Evolutionary conservation across 2,888 invertebrate species (phyloP), one percentile per base, ranked within the genome.

Genomic region (Cenopis cana): DNA sequence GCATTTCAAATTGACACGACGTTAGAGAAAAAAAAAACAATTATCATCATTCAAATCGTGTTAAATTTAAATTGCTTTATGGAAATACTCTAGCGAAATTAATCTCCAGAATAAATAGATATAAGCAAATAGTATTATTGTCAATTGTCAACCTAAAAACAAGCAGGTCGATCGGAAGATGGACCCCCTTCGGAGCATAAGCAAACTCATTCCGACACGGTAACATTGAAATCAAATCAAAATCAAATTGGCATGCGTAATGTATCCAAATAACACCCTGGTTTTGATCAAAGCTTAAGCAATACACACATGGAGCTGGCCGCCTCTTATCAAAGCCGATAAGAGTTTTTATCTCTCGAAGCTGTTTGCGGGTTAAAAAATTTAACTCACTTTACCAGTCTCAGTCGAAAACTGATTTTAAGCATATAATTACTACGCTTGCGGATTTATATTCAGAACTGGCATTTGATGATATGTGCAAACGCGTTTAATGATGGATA

Each of bases 321-420:
- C 56, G 18, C 9, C 29, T 9, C 41, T 57, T 69, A 69, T 69
- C 65, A 33, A n/a, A 62, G n/a, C 11, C n/a, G 69, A 69, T 69
- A 69, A 69, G 65, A 18, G 24, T 11, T 65, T 61, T 62, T 64
- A 69, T 65, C 69, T 14, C 10, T 50, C 65, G 1, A 65, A 69
- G 18, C 33, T 64, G 64, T 69, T 69, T 64, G 50, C 59, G 64
- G 52, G 29, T 59, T 38, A n/a, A 14, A 14, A 59, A 50, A 52
- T 18, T 29, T 50, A 62, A 57, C 62, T 49, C 56, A 12, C 56
- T 55, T 38, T 57, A 50, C 52, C 59, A 50, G 67, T 59, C 49
- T 38, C 20, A 20, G 20, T 56, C 57, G 36, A 57, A 52, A 50
- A 18, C 33, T 33, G 17, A 49, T 49, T 50, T 46, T 46, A 41